Evolutionary conservation across 2,797 vertebrate genomes (phyloP).

Genomic region (Rallus crepitans): DNA sequence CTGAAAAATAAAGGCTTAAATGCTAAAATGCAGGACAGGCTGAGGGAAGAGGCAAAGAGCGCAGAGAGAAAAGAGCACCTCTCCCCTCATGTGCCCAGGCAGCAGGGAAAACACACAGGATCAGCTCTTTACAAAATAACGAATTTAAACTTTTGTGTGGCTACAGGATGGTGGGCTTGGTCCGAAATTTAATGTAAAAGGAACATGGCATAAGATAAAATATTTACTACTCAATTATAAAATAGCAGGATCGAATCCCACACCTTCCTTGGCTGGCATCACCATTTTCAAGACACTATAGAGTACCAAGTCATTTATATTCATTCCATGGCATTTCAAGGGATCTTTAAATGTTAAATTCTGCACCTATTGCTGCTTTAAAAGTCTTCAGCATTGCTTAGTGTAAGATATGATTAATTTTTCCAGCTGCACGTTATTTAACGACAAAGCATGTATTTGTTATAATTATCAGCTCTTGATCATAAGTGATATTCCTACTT

Average conservation of each 20-base stretch:
- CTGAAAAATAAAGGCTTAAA: constrained; percentile 34
- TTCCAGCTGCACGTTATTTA: constrained; percentile 37
- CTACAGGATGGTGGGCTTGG: neutral
- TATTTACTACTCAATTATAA: constrained; percentile 61
- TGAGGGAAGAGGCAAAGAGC: neutral
- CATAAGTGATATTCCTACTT: neutral
- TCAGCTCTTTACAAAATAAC: neutral
- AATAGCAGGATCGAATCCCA: neutral
- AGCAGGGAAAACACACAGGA: neutral
- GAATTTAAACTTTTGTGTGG: neutral
- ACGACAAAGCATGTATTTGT: constrained; percentile 38
- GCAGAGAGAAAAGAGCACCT: neutral
- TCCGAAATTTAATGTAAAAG: neutral
- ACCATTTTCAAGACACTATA: neutral
- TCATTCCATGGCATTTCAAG: constrained; percentile 64
- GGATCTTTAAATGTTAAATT: constrained; percentile 58
- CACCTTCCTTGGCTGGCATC: constrained; percentile 33
- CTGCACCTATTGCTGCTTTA: constrained; percentile 50
- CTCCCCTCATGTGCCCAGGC: neutral
- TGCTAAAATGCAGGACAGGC: neutral
- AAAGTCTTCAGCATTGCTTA: constrained; percentile 49
- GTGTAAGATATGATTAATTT: constrained; percentile 47
- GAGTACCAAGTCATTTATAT: constrained; percentile 29
- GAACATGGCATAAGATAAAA: neutral
- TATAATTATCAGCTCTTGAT: constrained; percentile 38